A percentile compares a stretch with the other conserved stretches of the same genome.
Evolutionary conservation across 2,888 invertebrate species (phyloP).

Genomic region (Carabus problematicus): DNA sequence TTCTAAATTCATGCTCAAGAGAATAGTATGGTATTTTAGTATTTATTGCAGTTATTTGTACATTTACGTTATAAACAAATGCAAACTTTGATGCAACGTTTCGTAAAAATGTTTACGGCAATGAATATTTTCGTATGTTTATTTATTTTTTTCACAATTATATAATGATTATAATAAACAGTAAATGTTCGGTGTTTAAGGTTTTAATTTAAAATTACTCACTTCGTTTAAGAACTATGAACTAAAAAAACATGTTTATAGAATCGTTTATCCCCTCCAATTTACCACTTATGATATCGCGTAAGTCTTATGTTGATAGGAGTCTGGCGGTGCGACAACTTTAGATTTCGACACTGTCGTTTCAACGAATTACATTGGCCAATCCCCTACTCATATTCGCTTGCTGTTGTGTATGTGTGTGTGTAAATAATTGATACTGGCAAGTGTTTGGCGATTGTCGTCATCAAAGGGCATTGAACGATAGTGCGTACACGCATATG

Average conservation of each 20-base stretch:
- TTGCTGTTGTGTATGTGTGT: slow-evolving; percentile 7
- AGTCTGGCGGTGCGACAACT: too few species aligned
- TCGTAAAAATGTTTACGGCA: too few species aligned
- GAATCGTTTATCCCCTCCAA: background rate
- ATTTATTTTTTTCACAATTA: too few species aligned
- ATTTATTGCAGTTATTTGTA: too few species aligned
- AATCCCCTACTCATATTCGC: background rate
- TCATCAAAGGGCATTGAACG: slow-evolving; percentile 33
- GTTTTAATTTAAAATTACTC: too few species aligned
- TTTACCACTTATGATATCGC: background rate
- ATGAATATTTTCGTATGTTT: too few species aligned
- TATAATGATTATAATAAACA: too few species aligned
- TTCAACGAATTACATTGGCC: slow-evolving; percentile 4
- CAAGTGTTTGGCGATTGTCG: slow-evolving; percentile 38
- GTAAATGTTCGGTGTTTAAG: too few species aligned
- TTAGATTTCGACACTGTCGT: background rate
- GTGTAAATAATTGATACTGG: slow-evolving; percentile 39
- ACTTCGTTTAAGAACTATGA: background rate
- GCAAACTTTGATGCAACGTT: too few species aligned
- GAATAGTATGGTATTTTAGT: too few species aligned
- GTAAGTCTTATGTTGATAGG: background rate
- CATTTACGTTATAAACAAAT: too few species aligned
- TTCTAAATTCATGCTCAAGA: too few species aligned
- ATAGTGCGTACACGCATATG: slow-evolving; percentile 30
- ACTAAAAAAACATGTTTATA: slow-evolving; percentile 11